A percentile compares a stretch with the other conserved stretches of the same genome.
phyloP scores from a whole-genome alignment of 2,113 vertebrate genomes.

The Phyllopteryx taeniolatus region DNA sequence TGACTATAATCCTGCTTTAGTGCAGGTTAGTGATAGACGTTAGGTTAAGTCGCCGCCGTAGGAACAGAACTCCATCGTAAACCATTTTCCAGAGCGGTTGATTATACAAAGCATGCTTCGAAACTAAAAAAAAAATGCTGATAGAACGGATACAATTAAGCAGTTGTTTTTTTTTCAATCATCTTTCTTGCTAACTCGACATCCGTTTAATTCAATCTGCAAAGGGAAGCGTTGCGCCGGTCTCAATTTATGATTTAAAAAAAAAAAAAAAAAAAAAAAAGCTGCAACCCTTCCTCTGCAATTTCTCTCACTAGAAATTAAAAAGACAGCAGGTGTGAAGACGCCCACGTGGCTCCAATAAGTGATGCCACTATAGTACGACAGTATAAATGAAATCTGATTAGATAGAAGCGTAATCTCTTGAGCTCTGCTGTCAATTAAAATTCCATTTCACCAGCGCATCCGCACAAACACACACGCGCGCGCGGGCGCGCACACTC shows the following conservation, averaged over 20 bases:
- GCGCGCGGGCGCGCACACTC: neutral
- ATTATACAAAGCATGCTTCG: neutral
- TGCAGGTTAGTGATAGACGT: neutral
- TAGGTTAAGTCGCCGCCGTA: too few relatives aligned
- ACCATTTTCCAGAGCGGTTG: neutral
- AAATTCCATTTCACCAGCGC: constrained; percentile 39
- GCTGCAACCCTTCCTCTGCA: too few relatives aligned
- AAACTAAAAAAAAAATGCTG: too few relatives aligned
- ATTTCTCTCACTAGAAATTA: neutral
- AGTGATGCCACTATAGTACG: constrained; percentile 13
- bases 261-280: neutral
- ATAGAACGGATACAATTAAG: neutral
- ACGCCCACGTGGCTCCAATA: constrained; percentile 13
- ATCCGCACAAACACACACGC: constrained; percentile 10
- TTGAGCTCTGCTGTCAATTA: constrained; percentile 40
- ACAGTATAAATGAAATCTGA: constrained; percentile 23
- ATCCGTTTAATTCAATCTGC: neutral
- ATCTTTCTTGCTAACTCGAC: neutral
- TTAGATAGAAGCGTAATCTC: constrained; percentile 40
- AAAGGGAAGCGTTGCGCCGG: neutral
- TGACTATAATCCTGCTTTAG: neutral
- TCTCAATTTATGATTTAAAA: neutral
- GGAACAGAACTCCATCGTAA: neutral
- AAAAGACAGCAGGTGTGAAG: constrained; percentile 2
- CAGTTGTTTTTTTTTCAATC: neutral